Base-by-base conservation (phyloP, 1,140 invertebrate genomes). In the Papilio glaucus region DNA sequence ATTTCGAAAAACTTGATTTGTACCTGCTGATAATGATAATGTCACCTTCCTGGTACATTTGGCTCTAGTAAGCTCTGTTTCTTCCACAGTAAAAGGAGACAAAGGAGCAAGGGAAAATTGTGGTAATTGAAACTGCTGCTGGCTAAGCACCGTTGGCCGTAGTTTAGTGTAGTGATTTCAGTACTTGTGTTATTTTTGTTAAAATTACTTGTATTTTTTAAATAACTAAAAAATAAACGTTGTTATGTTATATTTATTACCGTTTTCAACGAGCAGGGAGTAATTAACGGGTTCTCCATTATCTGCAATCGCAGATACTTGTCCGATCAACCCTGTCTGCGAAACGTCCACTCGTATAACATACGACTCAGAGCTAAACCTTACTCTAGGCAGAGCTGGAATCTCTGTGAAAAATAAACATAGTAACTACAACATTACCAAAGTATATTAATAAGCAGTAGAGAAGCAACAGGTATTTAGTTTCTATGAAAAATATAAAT, bases 221-320 rank as follows among this genome's bases (percentile, higher is more conserved):
- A 6, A 10, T 9, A 10, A 15, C n/a, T n/a, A n/a, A n/a, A n/a
- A n/a, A n/a, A n/a, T n/a, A n/a, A n/a, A n/a, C n/a, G n/a, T 49
- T 21, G 18, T 49, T 2, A 49, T 21, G 21, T 21, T 18, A 18
- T 5, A 21, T 3, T 9, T 9, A 21, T 81, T 85, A 89, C 90
- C 82, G 75, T 87, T 75, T 24, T 81, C 72, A 18, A 81, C 37
- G 18, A 18, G 26, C 1, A 90, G 60, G 1, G 86, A 79, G 53
- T 90, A 92, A 6, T 37, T 33, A 21, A 92, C 45, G 0, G 70
- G 8, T 63, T 91, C 89, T 12, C 80, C 81, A 49, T 89, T 92
- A 67, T 84, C 78, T 1, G 85, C 79, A 21, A 78, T 80, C 2
- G 90, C 90, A 4, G 71, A 24, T 4, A 92, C 90, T 29, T 49